phyloP scores from a whole-genome alignment of 2,113 vertebrate genomes.

The Sphaerodactylus townsendi region DNA sequence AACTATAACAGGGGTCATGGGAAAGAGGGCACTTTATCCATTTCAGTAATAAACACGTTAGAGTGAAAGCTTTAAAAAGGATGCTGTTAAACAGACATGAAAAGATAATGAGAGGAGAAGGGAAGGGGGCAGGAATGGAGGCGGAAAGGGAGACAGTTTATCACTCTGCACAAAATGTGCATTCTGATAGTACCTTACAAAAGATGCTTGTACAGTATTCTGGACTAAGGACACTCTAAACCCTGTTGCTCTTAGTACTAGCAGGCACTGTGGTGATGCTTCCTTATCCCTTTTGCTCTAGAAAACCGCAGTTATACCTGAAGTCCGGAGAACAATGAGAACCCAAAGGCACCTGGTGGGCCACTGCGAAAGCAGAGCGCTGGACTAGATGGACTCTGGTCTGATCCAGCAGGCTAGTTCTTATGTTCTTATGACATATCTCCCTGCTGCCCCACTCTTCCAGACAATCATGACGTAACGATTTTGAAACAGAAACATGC shows the following conservation, averaged over 20 bases:
- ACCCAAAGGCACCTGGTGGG: too few species aligned
- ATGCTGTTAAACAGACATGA: conserved; percentile 33
- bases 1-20: conserved; percentile 49
- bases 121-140: background rate
- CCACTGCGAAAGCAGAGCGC: too few species aligned
- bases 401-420: too few species aligned
- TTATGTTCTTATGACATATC: too few species aligned
- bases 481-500: background rate
- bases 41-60: conserved; percentile 17
- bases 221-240: background rate
- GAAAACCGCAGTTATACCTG: background rate
- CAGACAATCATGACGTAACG: background rate
- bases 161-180: background rate
- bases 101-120: conserved; percentile 42
- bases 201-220: background rate
- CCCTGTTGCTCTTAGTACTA: background rate
- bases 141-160: background rate
- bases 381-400: too few species aligned
- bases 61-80: conserved; percentile 48
- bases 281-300: too few species aligned
- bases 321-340: background rate
- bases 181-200: background rate
- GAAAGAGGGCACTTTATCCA: conserved; percentile 39
- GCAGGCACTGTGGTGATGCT: background rate
- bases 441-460: background rate